Evolutionary conservation across 2,888 invertebrate species (phyloP), one percentile per base, ranked within the genome.

Genomic region (Crioceris asparagi): DNA sequence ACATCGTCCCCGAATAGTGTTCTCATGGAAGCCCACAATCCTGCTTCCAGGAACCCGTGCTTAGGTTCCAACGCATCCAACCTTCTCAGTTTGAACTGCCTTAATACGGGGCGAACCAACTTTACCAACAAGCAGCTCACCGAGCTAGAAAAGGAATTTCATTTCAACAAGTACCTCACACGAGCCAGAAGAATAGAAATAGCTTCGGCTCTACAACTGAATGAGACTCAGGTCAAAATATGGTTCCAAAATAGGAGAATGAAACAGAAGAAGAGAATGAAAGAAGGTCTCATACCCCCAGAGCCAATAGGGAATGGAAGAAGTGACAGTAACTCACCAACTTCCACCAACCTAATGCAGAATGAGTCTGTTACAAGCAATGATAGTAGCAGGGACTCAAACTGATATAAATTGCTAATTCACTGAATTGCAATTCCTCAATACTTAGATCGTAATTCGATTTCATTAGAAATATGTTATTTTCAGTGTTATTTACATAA

Each of bases 41-140:
- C 72, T 15, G 71, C 72, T 7, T 51, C 56, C 14, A 53, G 63
- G 46, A 63, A 50, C 54, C 59, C 62, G 14, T 66, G 64, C 49
- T 48, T 65, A 30, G 64, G 59, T 29, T 55, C 61, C 3, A 68
- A 68, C 12, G 66, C 70, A 48, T 65, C 66, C 39, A 58, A 51
- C 38, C 45, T 59, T 19, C 40, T 62, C 16, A 61, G 57, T 33
- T 59, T 68, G 30, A 70, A 66, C 45, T 68, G 68, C 43, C 57
- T 72, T 48, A 87, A 86, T 69, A 87, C 90, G 10, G 94, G 94
- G 21, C 75, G 98, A 36, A 98, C 98, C 25, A 98, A 98, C 70
- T 98, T 98, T 71, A 96, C 96, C 50, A 98, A 97, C 68, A 97
- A 97, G 67, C 98, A 98, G 65, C 77, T 98, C 46, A 98, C 97